phyloP scores from a whole-genome alignment of 2,797 vertebrate genomes.

The Coracias cyanogaster region DNA sequence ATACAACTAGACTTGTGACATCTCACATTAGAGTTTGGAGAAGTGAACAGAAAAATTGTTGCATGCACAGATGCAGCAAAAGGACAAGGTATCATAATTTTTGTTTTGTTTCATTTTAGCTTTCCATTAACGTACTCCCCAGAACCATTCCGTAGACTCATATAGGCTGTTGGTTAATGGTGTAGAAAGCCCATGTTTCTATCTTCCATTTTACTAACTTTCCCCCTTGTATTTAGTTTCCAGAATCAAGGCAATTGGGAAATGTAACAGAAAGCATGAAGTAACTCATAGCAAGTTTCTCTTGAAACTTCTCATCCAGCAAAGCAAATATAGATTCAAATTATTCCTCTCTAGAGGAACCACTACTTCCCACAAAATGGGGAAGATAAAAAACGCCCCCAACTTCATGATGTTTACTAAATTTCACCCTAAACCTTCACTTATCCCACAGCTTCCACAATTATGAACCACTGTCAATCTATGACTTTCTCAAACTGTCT shows the following conservation, averaged over 20 bases:
- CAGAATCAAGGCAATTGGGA: neutral
- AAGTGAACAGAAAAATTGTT: neutral
- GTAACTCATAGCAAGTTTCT: neutral
- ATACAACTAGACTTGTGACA: neutral
- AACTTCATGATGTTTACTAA: neutral
- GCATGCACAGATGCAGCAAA: neutral
- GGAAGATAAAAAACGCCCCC: neutral
- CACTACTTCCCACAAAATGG: neutral
- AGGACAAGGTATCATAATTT: neutral
- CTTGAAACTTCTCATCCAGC: neutral
- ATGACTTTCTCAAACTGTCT: neutral
- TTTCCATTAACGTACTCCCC: neutral
- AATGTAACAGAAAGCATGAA: neutral
- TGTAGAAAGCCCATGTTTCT: neutral
- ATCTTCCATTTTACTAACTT: neutral
- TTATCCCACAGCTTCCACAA: neutral
- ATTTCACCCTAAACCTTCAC: neutral
- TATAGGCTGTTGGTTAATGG: neutral
- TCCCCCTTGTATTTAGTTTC: neutral
- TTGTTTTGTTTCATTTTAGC: neutral
- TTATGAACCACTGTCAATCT: neutral
- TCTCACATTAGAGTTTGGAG: neutral
- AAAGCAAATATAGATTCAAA: neutral
- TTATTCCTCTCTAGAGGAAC: neutral
- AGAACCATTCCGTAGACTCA: neutral